Conservation (phyloP, 2,113 vertebrate species). For the Antennarius striatus region DNA sequence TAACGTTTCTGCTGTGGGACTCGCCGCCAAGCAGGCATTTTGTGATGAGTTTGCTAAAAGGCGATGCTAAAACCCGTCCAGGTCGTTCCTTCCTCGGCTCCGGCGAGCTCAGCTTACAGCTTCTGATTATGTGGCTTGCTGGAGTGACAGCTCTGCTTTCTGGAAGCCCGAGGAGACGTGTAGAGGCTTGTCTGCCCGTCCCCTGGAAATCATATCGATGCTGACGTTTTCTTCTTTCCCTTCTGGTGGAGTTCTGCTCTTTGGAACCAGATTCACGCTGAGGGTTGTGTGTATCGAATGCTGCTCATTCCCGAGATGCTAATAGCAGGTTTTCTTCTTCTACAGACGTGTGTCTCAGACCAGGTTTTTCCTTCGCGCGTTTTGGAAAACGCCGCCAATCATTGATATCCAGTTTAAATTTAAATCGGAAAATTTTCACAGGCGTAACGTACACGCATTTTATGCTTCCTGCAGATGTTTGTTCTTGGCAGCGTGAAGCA, state of each 20-base stretch:
- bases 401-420: slow-evolving; percentile 37
- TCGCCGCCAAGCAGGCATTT: slow-evolving; percentile 30
- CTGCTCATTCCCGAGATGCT: slow-evolving; percentile 42
- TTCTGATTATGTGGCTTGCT: slow-evolving; percentile 2
- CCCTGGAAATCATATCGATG: slow-evolving; percentile 34
- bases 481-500: slow-evolving; percentile 25
- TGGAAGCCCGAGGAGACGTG: slow-evolving; percentile 20
- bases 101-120: slow-evolving; percentile 30
- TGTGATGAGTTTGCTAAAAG: slow-evolving; percentile 43
- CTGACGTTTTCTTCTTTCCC: slow-evolving; percentile 49
- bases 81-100: slow-evolving; percentile 18
- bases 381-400: slow-evolving; percentile 29
- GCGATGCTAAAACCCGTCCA: slow-evolving; percentile 30
- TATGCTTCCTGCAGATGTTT: slow-evolving; percentile 35
- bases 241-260: slow-evolving; percentile 10
- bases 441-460: slow-evolving; percentile 40
- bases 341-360: slow-evolving; percentile 24
- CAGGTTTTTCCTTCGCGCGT: neutral
- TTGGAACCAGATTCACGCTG: neutral
- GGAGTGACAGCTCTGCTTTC: slow-evolving; percentile 32
- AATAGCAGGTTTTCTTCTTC: slow-evolving; percentile 51
- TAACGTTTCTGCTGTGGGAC: slow-evolving; percentile 35
- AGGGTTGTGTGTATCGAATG: neutral
- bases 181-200: slow-evolving; percentile 33
- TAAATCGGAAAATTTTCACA: slow-evolving; percentile 33